Evolutionary conservation across 2,113 vertebrate genomes (phyloP), one percentile per base, ranked within the genome.

Genomic region (zebrafish (Danio rerio)): DNA sequence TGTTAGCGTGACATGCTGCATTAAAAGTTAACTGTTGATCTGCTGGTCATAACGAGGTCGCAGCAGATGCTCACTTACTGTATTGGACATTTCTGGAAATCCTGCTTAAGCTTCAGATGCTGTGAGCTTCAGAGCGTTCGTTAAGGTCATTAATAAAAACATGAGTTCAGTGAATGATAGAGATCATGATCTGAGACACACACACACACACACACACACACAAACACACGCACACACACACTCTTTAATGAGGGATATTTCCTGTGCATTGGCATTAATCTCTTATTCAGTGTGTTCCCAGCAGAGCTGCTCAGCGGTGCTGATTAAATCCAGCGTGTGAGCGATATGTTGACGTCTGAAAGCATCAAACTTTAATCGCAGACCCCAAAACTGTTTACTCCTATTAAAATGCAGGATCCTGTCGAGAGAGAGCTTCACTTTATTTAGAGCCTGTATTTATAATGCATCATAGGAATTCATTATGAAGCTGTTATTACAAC

Each of bases 361-460:
- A 43, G 63, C 40, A 75, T 82, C 56, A 78, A 80, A 74, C 61
- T 80, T 80, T 85, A 50, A 81, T 73, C 47, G 47, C 53, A 50
- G 43, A 56, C 15, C 52, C 13, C 5, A 21, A 76, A 69, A 56
- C 16, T 47, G 21, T 70, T 62, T 81, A 43, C 63, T 11, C 7
- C 10, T 43, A 75, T 81, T 53, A 42, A 18, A 62, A 50, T 72
- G 56, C 53, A 18, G 16, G 9, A 20, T 49, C 55, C 72, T 45
- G 83, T 63, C 16, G 6, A 18, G 4, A 7, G 40, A 4, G 31
- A 16, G 8, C 6, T 21, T 20, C 9, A 9, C 58, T 53, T 61
- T 63, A 73, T 16, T 21, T 52, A 9, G 10, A 63, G 49, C 9
- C 10, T 21, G 20, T 69, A 18, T 43, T 21, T 70, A 13, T 82